A percentile compares a stretch with the other conserved stretches of the same genome.
phyloP scores from a whole-genome alignment of 2,113 vertebrate species.

The Cavia aperea region DNA sequence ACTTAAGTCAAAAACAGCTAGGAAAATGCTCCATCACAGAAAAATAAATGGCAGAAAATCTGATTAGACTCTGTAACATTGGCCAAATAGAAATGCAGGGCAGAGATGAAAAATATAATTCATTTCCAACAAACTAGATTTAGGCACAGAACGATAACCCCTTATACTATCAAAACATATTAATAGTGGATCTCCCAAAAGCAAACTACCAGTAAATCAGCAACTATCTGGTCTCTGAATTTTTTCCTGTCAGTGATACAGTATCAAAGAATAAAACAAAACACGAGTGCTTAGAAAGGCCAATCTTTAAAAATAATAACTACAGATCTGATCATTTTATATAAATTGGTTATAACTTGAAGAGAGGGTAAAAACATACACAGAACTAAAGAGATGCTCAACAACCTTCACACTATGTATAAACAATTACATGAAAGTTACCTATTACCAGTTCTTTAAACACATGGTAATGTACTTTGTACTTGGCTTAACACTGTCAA shows the following conservation, averaged over 20 bases:
- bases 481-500: neutral
- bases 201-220: slow-evolving; percentile 37
- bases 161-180: slow-evolving; percentile 36
- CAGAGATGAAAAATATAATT: slow-evolving; percentile 52
- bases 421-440: neutral
- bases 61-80: slow-evolving; percentile 49
- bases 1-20: slow-evolving; percentile 57
- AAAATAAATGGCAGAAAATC: slow-evolving; percentile 66
- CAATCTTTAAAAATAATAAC: slow-evolving; percentile 6
- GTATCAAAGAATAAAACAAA: neutral
- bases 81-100: slow-evolving; percentile 46
- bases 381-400: neutral
- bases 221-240: slow-evolving; percentile 34
- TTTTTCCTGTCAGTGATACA: neutral
- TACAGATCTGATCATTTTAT: neutral
- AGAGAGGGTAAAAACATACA: neutral
- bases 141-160: slow-evolving; percentile 35
- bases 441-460: neutral
- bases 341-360: neutral
- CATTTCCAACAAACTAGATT: slow-evolving; percentile 59
- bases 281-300: neutral
- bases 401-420: neutral
- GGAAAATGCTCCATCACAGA: slow-evolving; percentile 50
- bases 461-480: neutral
- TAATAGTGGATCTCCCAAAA: slow-evolving; percentile 23